phyloP scores from a whole-genome alignment of 2,113 vertebrate genomes.

The Melanotaenia duboulayi region DNA sequence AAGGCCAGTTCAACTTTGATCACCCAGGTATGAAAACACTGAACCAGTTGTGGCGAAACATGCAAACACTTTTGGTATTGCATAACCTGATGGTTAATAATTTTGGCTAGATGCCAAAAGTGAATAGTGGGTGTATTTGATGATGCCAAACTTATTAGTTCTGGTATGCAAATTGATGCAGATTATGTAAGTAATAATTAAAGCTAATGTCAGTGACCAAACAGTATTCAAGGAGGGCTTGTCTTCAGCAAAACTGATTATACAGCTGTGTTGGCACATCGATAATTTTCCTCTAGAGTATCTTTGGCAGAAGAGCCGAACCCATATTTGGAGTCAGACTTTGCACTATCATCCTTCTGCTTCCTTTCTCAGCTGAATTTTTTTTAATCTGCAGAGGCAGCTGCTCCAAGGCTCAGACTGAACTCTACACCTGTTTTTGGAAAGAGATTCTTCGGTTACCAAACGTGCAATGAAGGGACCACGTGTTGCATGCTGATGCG shows the following conservation, averaged over 20 bases:
- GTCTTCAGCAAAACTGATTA: too few species aligned
- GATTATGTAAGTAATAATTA: too few species aligned
- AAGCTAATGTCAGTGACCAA: too few species aligned
- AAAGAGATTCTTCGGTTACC: constrained; percentile 47
- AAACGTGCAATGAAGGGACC: constrained; percentile 18
- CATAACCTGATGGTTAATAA: too few species aligned
- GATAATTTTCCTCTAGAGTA: neutral
- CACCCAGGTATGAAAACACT: constrained; percentile 88
- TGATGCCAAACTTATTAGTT: too few species aligned
- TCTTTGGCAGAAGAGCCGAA: constrained; percentile 22
- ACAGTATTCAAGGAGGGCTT: too few species aligned
- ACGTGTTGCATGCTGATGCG: constrained; percentile 8
- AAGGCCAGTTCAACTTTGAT: constrained; percentile 98
- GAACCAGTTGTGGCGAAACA: neutral
- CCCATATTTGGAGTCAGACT: constrained; percentile 57
- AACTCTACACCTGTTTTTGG: constrained; percentile 56
- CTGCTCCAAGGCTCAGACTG: constrained; percentile 51
- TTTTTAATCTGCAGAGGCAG: constrained; percentile 45
- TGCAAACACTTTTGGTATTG: neutral
- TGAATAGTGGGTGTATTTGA: too few species aligned
- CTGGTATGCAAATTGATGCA: too few species aligned
- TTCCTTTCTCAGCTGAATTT: constrained; percentile 54
- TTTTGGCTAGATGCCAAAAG: too few species aligned
- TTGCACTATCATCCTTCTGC: constrained; percentile 21
- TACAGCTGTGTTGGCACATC: too few species aligned